Evolutionary conservation across 2,113 vertebrate species (phyloP).

Genomic region (Ochotona curzoniae): DNA sequence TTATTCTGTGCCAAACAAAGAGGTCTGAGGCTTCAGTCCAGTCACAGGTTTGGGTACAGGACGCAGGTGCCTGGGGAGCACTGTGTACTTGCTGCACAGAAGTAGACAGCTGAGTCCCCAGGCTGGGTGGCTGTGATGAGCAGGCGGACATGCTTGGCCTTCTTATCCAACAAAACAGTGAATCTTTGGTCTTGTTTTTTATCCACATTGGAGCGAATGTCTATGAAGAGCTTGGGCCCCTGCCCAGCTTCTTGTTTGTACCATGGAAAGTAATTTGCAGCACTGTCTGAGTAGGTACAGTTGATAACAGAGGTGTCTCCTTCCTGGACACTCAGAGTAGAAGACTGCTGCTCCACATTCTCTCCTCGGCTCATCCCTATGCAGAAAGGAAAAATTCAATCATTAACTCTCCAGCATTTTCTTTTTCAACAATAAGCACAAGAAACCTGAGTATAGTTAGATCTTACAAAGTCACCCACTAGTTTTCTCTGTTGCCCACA

Average conservation of each 20-base stretch:
- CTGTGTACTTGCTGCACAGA: conserved; percentile 15
- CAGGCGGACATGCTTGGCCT: background rate
- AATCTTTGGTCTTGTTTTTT: background rate
- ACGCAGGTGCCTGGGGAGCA: background rate
- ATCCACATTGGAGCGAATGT: background rate
- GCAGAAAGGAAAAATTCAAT: background rate
- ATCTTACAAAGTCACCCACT: background rate
- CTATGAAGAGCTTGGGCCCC: background rate
- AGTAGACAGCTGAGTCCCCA: conserved; percentile 38
- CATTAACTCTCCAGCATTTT: background rate
- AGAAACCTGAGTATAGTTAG: background rate
- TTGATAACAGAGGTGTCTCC: background rate
- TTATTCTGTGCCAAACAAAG: background rate
- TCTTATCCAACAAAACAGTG: background rate
- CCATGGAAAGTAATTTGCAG: background rate
- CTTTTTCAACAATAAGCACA: background rate
- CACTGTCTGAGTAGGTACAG: background rate
- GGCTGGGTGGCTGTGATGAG: background rate
- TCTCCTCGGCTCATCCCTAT: background rate
- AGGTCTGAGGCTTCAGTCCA: too few species aligned
- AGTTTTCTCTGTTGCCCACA: background rate
- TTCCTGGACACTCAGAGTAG: background rate
- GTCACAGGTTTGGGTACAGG: background rate
- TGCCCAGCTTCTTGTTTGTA: conserved; percentile 59
- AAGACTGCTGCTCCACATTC: background rate